These are phyloP conservation scores for Drosophila biarmipes DNA, from an alignment of 1,140 invertebrate genomes.

Conservation along the genomic window DNA sequence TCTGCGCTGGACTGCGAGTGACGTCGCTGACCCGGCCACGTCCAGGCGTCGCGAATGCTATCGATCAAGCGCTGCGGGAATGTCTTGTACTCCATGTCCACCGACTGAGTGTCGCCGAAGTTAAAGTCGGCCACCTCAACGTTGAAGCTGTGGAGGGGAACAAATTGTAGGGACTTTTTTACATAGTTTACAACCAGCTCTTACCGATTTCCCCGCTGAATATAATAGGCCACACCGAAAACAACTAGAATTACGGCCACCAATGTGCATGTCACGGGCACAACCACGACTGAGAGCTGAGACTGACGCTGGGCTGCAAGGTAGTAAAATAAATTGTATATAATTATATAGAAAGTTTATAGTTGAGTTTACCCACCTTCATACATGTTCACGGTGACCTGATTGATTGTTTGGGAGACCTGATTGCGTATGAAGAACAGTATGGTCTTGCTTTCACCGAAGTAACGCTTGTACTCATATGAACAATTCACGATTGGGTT, in stretches of 20 bases:
- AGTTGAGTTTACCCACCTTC: slow-evolving; percentile 87
- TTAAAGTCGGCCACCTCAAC: slow-evolving; percentile 95
- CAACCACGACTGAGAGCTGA: slow-evolving; percentile 93
- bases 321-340: not conserved
- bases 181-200: not conserved
- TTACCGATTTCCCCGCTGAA: slow-evolving; percentile 90
- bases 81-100: slow-evolving; percentile 93
- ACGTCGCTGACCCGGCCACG: slow-evolving; percentile 61
- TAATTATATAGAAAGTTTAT: not conserved
- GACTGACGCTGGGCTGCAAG: slow-evolving; percentile 88
- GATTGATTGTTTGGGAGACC: slow-evolving; percentile 88
- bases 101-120: slow-evolving; percentile 89
- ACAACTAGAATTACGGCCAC: slow-evolving; percentile 92
- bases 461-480: slow-evolving; percentile 88
- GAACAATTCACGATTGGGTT: slow-evolving; percentile 85
- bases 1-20: slow-evolving; percentile 74
- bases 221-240: slow-evolving; percentile 93
- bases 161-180: not conserved
- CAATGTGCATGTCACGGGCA: slow-evolving; percentile 91
- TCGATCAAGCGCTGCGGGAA: slow-evolving; percentile 91
- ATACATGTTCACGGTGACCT: slow-evolving; percentile 91
- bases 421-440: slow-evolving; percentile 91
- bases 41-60: slow-evolving; percentile 87
- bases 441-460: slow-evolving; percentile 87
- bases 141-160: slow-evolving; percentile 86